Percentiles rank a stretch among this genome's conserved stretches.
These are phyloP conservation scores for Poecilobothrus nobilitatus DNA, from an alignment of 2,888 invertebrate species.

Conservation along the genomic window DNA sequence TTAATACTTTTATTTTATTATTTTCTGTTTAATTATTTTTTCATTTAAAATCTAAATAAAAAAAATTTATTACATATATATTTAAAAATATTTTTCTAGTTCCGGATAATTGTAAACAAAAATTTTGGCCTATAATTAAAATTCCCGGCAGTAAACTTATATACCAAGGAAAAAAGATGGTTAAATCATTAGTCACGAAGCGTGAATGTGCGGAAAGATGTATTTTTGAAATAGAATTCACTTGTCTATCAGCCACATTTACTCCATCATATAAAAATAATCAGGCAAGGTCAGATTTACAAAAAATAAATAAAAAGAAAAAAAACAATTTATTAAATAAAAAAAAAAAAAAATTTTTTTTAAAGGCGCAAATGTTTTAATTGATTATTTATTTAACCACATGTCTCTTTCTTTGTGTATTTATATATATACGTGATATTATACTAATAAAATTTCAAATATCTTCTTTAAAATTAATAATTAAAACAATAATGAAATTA, in stretches of 20 bases:
- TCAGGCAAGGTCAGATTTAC: slow-evolving; percentile 35
- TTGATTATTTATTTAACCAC: no score
- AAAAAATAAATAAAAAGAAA: slow-evolving; percentile 19
- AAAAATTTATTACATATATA: no score
- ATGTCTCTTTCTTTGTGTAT: no score
- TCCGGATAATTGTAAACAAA: slow-evolving; percentile 48
- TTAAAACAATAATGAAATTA: no score
- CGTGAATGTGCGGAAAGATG: slow-evolving; percentile 60
- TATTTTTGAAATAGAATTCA: slow-evolving; percentile 47
- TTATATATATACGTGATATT: no score
- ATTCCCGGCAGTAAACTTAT: slow-evolving; percentile 67
- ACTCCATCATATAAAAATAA: slow-evolving; percentile 42
- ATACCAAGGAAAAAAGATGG: slow-evolving; percentile 54
- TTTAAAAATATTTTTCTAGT: slow-evolving; percentile 35
- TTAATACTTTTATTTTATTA: no score
- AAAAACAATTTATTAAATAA: slow-evolving; percentile 20
- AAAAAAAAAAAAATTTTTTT: slow-evolving; percentile 23
- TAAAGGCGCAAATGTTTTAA: slow-evolving; percentile 9
- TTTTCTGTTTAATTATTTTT: no score
- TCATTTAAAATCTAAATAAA: no score
- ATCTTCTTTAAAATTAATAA: no score
- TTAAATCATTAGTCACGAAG: slow-evolving; percentile 54
- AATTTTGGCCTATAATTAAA: slow-evolving; percentile 68
- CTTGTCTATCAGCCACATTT: slow-evolving; percentile 52
- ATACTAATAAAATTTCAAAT: no score